Conservation (phyloP, 2,888 invertebrate genomes). For the Chaetoderma sp. region DNA sequence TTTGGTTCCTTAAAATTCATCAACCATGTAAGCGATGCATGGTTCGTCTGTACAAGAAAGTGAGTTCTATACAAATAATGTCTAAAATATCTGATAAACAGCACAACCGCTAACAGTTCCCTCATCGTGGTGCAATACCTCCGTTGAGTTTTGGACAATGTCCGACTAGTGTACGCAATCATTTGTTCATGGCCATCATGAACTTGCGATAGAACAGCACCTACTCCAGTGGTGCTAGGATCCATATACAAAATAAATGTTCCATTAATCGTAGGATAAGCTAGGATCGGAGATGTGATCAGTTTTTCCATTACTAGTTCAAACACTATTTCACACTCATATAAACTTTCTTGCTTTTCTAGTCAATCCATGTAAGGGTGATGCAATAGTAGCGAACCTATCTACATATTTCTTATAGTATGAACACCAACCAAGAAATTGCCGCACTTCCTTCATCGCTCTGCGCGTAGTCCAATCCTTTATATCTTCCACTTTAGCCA, state of each 20-base stretch:
- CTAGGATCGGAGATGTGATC: too few species aligned
- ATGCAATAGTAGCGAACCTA: slow-evolving; percentile 35
- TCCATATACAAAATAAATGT: slow-evolving; percentile 27
- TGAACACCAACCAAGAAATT: slow-evolving; percentile 33
- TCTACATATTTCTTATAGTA: slow-evolving; percentile 41
- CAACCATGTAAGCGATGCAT: slow-evolving; percentile 26
- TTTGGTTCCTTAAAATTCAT: slow-evolving; percentile 23
- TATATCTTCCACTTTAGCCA: slow-evolving; percentile 32
- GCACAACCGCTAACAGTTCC: slow-evolving; percentile 29
- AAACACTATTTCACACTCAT: too few species aligned
- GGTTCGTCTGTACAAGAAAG: slow-evolving; percentile 27
- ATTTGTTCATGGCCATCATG: slow-evolving; percentile 24
- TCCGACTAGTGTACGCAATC: slow-evolving; percentile 31
- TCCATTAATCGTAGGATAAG: too few species aligned
- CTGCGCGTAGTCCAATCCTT: slow-evolving; percentile 28
- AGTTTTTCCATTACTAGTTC: too few species aligned
- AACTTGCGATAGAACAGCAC: slow-evolving; percentile 29
- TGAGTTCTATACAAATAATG: slow-evolving; percentile 26
- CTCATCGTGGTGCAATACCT: slow-evolving; percentile 27
- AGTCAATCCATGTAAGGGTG: slow-evolving; percentile 30
- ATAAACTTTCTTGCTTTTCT: slow-evolving; percentile 15
- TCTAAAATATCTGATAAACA: slow-evolving; percentile 21
- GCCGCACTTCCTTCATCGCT: slow-evolving; percentile 23
- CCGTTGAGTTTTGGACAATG: slow-evolving; percentile 15
- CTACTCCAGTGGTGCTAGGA: slow-evolving; percentile 25